Evolutionary conservation across 2,888 invertebrate species (phyloP), one percentile per base, ranked within the genome.

Genomic region (Chrysolina oricalcia): DNA sequence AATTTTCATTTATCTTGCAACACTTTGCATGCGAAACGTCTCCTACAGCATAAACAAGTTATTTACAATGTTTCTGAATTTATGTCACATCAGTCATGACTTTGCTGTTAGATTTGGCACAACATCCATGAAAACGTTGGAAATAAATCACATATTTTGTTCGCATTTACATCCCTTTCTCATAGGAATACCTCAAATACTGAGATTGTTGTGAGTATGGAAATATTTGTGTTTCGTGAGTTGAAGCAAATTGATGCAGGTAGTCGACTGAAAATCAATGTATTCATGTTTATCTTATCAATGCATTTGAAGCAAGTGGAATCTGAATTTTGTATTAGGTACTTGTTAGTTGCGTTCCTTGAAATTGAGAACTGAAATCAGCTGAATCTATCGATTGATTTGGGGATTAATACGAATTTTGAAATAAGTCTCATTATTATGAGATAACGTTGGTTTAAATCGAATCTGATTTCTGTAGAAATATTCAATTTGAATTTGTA

Each of bases 51-150:
- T 70, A 66, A 74, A 67, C 62, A 70, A 74, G 41, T 67, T 74
- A 70, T 74, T 70, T 74, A 74, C 74, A 23, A 70, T 74, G 59
- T 74, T 71, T 74, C 65, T 48, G 67, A 70, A 71, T 46, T 71
- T 74, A 70, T 70, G 66, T 70, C 74, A 70, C 66, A 70, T 67
- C 67, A 27, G 21, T 74, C 70, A 62, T 41, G 15, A 66, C 46
- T 17, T n/a, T 46, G 43, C 46, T n/a, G 40, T 66, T 40, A 66
- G 27, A 66, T 59, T 41, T 21, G 41, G 40, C 64, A 19, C 27
- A 9, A 27, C 27, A 59, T 70, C 13, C 70, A 43, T 41, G 59
- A 41, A 70, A 70, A 59, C 62, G 62, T 70, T 59, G n/a, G 41
- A 56, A 19, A 41, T 70, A 70, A 70, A 70, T 70, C 70, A 70